Base-by-base conservation (phyloP, 2,113 vertebrate genomes). In the Candoia aspera region DNA sequence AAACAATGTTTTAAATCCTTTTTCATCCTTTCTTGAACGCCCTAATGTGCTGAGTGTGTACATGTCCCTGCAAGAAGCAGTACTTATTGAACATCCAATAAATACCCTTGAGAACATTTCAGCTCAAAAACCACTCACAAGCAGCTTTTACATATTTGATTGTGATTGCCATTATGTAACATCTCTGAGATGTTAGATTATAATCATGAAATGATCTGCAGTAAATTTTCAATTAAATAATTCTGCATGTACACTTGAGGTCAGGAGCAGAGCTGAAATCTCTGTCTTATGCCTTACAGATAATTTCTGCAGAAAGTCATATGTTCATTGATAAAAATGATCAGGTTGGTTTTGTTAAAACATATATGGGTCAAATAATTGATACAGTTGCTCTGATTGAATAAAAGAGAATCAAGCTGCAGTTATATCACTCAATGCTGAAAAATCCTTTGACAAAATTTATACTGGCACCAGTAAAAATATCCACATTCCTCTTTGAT, bases 141-240 rank as follows among this genome's bases (percentile, higher is more conserved):
- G n/a, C 29, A 13, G 19, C 3, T 5, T 79, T 11, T 57, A 37
- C 33, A 90, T 23, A 55, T 79, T 73, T 73, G 62, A n/a, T 89
- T 54, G 60, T 49, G 49, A 9, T 26, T 2, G 54, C 12, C 19
- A 24, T 88, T 42, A 59, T 59, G 42, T 64, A 15, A 21, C 26
- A 49, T n/a, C 42, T 54, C 23, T 29, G 46, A 23, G 9, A 68
- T 54, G 9, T 89, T 73, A 54, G 9, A 9, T 68, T 54, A 89
- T 13, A 37, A 8, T 29, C 54, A 68, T 53, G 11, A 59, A 73
- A 73, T 73, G 62, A 89, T n/a, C 60, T 89, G 46, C 9, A 55
- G n/a, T 37, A 90, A 73, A 21, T 79, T 55, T 83, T 33, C 53
- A n/a, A 33, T 54, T 64, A 89, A 73, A 89, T 73, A 89, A 89